Conservation (phyloP, 2,797 vertebrate genomes). For the Pangasius mekongensis region DNA sequence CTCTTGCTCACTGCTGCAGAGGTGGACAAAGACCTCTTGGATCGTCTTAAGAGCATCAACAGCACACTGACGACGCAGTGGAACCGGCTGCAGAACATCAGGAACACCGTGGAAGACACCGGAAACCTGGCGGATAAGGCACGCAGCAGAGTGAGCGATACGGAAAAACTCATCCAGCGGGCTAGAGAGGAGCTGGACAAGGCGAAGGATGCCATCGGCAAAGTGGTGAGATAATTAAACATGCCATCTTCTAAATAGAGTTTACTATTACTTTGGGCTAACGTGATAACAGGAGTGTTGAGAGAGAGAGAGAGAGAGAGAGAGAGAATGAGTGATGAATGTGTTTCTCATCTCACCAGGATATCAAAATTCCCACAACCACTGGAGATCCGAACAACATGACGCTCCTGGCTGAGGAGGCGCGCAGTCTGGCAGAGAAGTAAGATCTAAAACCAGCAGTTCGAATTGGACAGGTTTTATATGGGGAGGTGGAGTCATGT, state of each 20-base stretch:
- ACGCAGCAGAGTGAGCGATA: conserved; percentile 78
- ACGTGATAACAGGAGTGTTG: neutral
- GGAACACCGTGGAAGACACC: conserved; percentile 83
- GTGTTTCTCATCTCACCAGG: conserved; percentile 68
- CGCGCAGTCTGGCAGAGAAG: conserved; percentile 89
- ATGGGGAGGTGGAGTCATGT: neutral
- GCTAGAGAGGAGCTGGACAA: conserved; percentile 89
- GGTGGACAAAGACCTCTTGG: conserved; percentile 87
- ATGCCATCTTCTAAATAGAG: neutral
- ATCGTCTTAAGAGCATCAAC: conserved; percentile 88
- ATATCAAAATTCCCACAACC: conserved; percentile 83
- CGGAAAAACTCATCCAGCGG: conserved; percentile 83
- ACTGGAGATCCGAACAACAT: conserved; percentile 91
- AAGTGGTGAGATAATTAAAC: conserved; percentile 66
- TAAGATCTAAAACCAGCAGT: conserved; percentile 61
- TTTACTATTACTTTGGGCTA: neutral
- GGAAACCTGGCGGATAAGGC: conserved; percentile 84
- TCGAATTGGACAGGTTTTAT: neutral
- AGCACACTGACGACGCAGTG: conserved; percentile 86
- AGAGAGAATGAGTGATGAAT: neutral
- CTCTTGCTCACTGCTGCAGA: conserved; percentile 71
- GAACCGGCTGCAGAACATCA: conserved; percentile 89
- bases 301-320: neutral
- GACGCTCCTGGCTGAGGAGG: conserved; percentile 95
- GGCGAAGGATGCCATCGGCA: conserved; percentile 84